Evolutionary conservation across 2,888 invertebrate species (phyloP).

Genomic region (Melitaea athalia): DNA sequence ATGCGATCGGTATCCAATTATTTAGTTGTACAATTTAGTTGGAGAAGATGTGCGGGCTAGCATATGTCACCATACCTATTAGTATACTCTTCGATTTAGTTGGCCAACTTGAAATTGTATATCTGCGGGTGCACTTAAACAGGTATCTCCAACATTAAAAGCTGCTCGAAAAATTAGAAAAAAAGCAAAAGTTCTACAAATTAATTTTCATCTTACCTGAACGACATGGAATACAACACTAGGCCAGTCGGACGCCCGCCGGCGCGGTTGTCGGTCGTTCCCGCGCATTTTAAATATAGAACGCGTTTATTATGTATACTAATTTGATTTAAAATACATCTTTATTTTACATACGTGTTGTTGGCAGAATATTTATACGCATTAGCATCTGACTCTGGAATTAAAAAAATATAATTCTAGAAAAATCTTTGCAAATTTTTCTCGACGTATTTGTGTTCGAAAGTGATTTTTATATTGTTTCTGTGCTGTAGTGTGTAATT

Average conservation of each 20-base stretch:
- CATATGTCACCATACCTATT: no score
- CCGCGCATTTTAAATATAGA: conserved; percentile 39
- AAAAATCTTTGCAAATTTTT: neutral
- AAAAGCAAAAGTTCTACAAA: conserved; percentile 15
- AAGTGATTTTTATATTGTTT: neutral
- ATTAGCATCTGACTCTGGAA: no score
- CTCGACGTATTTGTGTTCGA: neutral
- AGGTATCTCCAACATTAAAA: conserved; percentile 6
- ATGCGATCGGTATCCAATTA: no score
- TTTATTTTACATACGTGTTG: no score
- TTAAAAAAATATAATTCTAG: no score
- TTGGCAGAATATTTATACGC: no score
- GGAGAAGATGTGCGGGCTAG: no score
- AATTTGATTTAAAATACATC: neutral
- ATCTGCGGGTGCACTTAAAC: no score
- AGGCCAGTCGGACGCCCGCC: conserved; percentile 60
- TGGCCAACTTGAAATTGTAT: no score
- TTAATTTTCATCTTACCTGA: conserved; percentile 22
- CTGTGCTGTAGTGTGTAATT: conserved; percentile 17
- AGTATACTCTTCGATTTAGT: no score
- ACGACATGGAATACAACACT: conserved; percentile 55
- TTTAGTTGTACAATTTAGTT: no score
- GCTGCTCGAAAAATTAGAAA: conserved; percentile 2
- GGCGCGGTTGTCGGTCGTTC: conserved; percentile 57
- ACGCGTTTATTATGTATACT: conserved; percentile 2